Evolutionary conservation across 2,888 invertebrate species (phyloP).

Genomic region (Tachystola acroxantha): DNA sequence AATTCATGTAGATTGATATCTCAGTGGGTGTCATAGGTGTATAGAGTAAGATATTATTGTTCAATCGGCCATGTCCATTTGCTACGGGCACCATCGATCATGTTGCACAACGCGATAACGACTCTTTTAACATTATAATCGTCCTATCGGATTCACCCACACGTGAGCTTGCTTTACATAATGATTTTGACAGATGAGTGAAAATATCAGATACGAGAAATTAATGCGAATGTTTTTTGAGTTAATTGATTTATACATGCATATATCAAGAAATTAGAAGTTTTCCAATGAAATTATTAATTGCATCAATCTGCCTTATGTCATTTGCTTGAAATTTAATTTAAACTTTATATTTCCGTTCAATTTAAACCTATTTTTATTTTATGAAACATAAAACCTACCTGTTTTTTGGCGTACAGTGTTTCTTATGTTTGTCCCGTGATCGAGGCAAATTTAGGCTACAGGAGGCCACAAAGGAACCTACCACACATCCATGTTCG

Average conservation of each 20-base stretch:
- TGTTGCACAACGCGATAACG: conserved; percentile 20
- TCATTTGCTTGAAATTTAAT: too few species aligned
- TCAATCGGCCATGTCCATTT: conserved; percentile 13
- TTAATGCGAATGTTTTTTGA: background rate
- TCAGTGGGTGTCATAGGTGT: conserved; percentile 49
- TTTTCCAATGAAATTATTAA: background rate
- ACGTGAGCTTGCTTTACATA: conserved; percentile 10
- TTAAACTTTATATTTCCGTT: too few species aligned
- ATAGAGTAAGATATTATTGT: conserved; percentile 22
- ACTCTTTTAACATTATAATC: conserved; percentile 8
- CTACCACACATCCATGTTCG: too few species aligned
- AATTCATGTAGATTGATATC: conserved; percentile 38
- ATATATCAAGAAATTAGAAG: background rate
- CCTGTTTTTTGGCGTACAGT: too few species aligned
- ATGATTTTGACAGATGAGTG: conserved; percentile 6
- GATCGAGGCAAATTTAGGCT: too few species aligned
- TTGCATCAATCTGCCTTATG: too few species aligned
- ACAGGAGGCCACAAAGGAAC: too few species aligned
- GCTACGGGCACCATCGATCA: conserved; percentile 20
- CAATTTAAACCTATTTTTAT: too few species aligned
- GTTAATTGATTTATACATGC: background rate
- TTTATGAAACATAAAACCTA: too few species aligned
- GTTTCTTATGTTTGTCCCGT: too few species aligned
- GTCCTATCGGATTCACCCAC: conserved; percentile 12
- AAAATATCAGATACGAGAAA: background rate